Evolutionary conservation across 1,140 invertebrate genomes (phyloP), one percentile per base, ranked within the genome.

Genomic region (Laodelphax striatellus): DNA sequence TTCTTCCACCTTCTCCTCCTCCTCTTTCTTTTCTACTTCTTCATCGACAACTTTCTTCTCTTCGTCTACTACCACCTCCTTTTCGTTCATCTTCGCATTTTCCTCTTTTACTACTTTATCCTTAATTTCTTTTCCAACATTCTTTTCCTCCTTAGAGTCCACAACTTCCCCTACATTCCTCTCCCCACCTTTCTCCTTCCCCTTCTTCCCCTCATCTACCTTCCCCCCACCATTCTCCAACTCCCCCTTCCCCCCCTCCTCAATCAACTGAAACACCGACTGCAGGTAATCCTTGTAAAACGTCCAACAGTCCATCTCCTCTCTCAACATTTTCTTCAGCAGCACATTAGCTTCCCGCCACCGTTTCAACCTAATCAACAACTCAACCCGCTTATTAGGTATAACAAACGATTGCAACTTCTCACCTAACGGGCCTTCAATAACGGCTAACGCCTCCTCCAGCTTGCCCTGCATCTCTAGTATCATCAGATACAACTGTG

Each of bases 401-500:
- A 82, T 77, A 17, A 78, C 80, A 50, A 62, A 66, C 2, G 78
- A 80, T 60, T 79, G 78, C 55, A 82, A 66, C 65, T 81, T 81
- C 11, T 79, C 69, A 34, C 85, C 84, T 5, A 95, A 70, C 0
- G 86, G 82, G 5, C 89, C 83, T 52, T 87, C 82, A 9, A 97
- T 73, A 56, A 96, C 82, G 38, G 86, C 78, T 17, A 95, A 72
- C 19, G 91, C 86, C 67, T 92, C 87, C 62, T 87, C 80, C 74
- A 82, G 86, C 71, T 94, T 95, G 42, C 81, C 74, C 61, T 81
- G 87, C 57, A 90, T 77, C 68, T 94, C 87, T 44, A 97, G 75
- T 59, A 97, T 90, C 78, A 94, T 89, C 38, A 97, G 76, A 74
- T 95, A 97, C 17, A 97, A 75, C 55, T 91, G 83, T 0, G 94